Conservation (phyloP, 2,797 vertebrate species). For the Alca torda region DNA sequence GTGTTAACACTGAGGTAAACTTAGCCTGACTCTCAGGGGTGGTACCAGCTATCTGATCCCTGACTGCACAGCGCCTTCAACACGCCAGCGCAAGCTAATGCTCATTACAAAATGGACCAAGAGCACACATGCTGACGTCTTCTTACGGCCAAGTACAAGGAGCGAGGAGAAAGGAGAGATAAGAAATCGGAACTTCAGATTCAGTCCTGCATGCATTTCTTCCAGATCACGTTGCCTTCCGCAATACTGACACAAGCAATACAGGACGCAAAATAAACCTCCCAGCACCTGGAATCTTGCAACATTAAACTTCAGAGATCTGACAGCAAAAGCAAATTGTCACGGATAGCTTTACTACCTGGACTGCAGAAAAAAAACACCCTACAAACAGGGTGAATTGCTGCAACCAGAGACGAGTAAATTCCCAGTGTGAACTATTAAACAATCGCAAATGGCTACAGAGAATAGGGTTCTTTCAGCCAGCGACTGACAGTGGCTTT, state of each 20-base stretch:
- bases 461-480: neutral
- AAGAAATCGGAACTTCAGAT: neutral
- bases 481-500: neutral
- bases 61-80: neutral
- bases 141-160: neutral
- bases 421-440: constrained; percentile 10
- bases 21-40: neutral
- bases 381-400: neutral
- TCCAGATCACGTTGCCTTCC: neutral
- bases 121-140: neutral
- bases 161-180: neutral
- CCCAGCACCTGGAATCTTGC: neutral
- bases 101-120: neutral
- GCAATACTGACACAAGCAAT: neutral
- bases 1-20: neutral
- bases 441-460: neutral
- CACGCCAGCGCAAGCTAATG: rapidly evolving
- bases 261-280: neutral
- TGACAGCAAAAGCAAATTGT: constrained; percentile 22
- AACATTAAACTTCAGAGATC: neutral
- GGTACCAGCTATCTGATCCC: neutral
- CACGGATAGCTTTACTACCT: neutral
- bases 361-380: neutral
- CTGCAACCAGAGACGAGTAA: constrained; percentile 13
- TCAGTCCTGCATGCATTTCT: neutral